Conservation (phyloP, 2,797 vertebrate genomes). For the Rhinophrynus dorsalis region DNA sequence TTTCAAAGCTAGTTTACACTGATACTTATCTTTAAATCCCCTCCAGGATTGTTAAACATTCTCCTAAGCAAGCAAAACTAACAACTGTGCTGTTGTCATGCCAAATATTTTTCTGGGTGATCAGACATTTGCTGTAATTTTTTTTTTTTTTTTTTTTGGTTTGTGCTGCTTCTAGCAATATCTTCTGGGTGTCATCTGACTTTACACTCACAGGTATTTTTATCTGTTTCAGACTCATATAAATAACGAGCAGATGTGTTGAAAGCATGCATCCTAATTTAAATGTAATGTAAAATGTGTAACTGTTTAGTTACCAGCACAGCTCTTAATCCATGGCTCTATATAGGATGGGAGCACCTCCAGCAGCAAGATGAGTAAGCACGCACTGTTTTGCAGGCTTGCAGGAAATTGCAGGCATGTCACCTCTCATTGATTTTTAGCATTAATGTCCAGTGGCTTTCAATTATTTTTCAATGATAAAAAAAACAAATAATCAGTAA, state of each 20-base stretch:
- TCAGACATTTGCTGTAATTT: neutral
- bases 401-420: neutral
- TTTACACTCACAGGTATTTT: constrained; percentile 26
- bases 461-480: neutral
- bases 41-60: constrained; percentile 16
- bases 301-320: constrained; percentile 11
- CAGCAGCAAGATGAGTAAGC: neutral
- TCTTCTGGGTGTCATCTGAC: constrained; percentile 12
- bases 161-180: neutral
- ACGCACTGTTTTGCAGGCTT: neutral
- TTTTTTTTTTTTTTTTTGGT: constrained; percentile 10
- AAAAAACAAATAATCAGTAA: neutral
- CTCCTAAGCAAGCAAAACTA: constrained; percentile 42
- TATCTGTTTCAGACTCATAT: constrained; percentile 30
- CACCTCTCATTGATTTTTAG: neutral
- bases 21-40: constrained; percentile 35
- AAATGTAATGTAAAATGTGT: constrained; percentile 24
- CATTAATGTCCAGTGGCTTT: neutral
- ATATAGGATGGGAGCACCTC: neutral
- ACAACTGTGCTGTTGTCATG: constrained; percentile 18
- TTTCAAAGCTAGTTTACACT: constrained; percentile 41
- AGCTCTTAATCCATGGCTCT: neutral
- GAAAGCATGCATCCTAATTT: constrained; percentile 25
- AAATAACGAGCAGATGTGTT: constrained; percentile 33
- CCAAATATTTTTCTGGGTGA: constrained; percentile 9